These are phyloP conservation scores for Adoxophyes honmai DNA, from an alignment of 1,140 invertebrate genomes.

Conservation along the genomic window DNA sequence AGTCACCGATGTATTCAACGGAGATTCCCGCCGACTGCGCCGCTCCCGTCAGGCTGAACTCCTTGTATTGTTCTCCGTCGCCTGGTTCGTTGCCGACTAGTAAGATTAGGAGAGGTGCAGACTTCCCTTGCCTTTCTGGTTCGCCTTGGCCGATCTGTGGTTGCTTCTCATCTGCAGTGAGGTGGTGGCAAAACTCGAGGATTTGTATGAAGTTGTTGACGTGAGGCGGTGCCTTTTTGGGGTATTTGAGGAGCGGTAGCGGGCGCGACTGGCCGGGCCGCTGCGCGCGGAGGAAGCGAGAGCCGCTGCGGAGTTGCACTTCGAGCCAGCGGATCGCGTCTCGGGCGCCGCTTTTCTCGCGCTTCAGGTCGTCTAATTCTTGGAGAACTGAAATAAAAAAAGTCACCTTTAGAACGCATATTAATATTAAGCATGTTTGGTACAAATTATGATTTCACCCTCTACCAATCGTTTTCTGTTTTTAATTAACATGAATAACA, in stretches of 20 bases:
- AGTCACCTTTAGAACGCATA: conserved; percentile 14
- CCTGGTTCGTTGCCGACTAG: conserved; percentile 57
- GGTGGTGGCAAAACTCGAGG: conserved; percentile 73
- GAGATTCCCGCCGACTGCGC: conserved; percentile 64
- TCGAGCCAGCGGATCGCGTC: conserved; percentile 96
- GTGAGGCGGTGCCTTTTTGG: conserved; percentile 75
- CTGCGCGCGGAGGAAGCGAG: conserved; percentile 89
- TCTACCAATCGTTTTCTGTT: too few relatives aligned
- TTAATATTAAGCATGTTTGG: too few relatives aligned
- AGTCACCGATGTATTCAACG: conserved; percentile 65
- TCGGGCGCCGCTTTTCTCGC: conserved; percentile 85
- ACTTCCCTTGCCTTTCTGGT: conserved; percentile 50
- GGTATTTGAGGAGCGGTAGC: conserved; percentile 86
- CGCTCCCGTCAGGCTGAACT: conserved; percentile 62
- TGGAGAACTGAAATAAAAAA: conserved; percentile 85
- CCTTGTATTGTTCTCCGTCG: conserved; percentile 57
- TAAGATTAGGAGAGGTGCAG: conserved; percentile 50
- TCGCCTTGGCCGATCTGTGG: conserved; percentile 56
- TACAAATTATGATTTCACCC: too few relatives aligned
- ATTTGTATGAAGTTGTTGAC: conserved; percentile 71
- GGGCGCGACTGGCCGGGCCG: conserved; percentile 86
- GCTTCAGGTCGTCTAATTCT: conserved; percentile 91
- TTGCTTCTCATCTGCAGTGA: conserved; percentile 57
- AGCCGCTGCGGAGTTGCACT: conserved; percentile 87
- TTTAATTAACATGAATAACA: too few relatives aligned